These are phyloP conservation scores for Falco columbarius DNA, from an alignment of 2,797 vertebrate species.

Conservation along the genomic window DNA sequence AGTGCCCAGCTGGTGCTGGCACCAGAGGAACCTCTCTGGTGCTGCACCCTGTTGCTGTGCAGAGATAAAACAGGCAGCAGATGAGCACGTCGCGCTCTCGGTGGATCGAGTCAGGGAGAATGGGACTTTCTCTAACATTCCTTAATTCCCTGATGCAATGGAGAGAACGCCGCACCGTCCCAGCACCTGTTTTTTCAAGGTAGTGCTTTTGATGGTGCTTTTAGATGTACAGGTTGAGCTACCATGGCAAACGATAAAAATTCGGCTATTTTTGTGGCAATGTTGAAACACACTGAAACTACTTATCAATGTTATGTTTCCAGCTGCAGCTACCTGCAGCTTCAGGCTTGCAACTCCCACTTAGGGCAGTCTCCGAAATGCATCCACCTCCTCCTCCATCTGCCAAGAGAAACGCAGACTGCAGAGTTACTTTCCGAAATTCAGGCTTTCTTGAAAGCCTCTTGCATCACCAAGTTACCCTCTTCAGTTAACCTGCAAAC, in stretches of 20 bases:
- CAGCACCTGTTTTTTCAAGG: background rate
- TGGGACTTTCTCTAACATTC: background rate
- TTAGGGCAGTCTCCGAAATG: background rate
- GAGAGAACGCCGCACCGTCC: rapidly evolving
- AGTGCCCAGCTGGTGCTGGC: too few species aligned
- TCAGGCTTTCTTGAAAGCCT: background rate
- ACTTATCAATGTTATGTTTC: background rate
- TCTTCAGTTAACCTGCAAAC: background rate
- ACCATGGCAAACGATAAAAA: rapidly evolving
- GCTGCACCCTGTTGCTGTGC: background rate
- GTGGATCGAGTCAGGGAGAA: background rate
- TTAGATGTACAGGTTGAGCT: rapidly evolving
- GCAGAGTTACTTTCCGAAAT: background rate
- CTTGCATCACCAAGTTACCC: background rate
- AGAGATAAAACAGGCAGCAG: background rate
- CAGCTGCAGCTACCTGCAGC: background rate
- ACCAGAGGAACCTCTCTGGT: background rate
- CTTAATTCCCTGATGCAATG: background rate
- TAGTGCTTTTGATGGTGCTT: background rate
- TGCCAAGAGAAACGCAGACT: background rate
- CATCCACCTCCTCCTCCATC: background rate
- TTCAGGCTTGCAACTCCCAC: background rate
- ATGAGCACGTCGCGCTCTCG: rapidly evolving
- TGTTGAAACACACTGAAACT: background rate
- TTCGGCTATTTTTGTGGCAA: background rate